Percentiles rank a stretch among this genome's conserved stretches.
phyloP scores from a whole-genome alignment of 1,140 invertebrate genomes.

The Helicoverpa zea region DNA sequence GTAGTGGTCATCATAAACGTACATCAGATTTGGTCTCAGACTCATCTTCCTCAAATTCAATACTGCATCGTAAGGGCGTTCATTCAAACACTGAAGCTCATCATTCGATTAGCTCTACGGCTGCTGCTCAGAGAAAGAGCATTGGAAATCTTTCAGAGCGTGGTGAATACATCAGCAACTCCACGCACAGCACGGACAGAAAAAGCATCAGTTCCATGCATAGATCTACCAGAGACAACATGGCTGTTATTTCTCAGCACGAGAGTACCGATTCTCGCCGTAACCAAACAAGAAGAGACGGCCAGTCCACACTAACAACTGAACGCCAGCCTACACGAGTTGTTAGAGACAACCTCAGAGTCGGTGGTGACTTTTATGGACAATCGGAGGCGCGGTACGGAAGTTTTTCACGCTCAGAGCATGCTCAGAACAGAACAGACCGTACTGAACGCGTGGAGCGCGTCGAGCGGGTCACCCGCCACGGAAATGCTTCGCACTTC shows the following conservation, averaged over 20 bases:
- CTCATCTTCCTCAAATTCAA: constrained; percentile 91
- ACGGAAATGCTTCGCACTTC: constrained; percentile 91
- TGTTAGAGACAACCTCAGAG: constrained; percentile 88
- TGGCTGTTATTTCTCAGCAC: constrained; percentile 81
- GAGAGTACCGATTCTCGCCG: constrained; percentile 79
- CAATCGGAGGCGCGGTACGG: constrained; percentile 89
- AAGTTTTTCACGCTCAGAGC: constrained; percentile 87
- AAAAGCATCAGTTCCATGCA: constrained; percentile 93
- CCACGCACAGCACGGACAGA: constrained; percentile 89
- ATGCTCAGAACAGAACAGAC: constrained; percentile 81
- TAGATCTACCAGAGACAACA: constrained; percentile 87
- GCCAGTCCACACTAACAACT: constrained; percentile 80
- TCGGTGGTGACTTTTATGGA: constrained; percentile 91
- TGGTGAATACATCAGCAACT: constrained; percentile 89
- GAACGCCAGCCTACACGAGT: constrained; percentile 87
- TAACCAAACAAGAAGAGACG: constrained; percentile 79
- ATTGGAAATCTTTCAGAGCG: constrained; percentile 92
- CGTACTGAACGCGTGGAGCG: constrained; percentile 81
- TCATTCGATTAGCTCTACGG: constrained; percentile 91
- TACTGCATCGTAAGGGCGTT: constrained; percentile 91
- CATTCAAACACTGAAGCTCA: constrained; percentile 88
- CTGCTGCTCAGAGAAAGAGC: constrained; percentile 92
- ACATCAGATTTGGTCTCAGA: constrained; percentile 91
- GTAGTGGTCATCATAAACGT: constrained; percentile 88
- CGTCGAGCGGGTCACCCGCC: constrained; percentile 86